These are phyloP conservation scores for Mallateleia sp. DNA, from an alignment of 2,888 invertebrate genomes.

Conservation along the genomic window DNA sequence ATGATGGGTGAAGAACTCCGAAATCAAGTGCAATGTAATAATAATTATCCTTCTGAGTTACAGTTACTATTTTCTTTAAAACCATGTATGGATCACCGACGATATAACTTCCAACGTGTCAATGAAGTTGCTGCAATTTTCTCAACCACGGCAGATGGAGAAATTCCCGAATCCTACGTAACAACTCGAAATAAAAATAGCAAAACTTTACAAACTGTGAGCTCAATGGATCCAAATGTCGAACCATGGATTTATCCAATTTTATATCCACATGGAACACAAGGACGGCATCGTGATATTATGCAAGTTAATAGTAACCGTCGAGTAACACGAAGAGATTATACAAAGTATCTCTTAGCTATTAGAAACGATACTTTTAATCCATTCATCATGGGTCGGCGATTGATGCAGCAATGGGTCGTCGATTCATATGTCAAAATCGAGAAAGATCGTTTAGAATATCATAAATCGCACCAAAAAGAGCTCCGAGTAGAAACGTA, in stretches of 20 bases:
- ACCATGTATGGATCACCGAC: conserved; percentile 64
- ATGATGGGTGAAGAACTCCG: conserved; percentile 76
- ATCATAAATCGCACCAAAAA: conserved; percentile 16
- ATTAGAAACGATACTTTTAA: conserved; percentile 35
- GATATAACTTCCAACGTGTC: conserved; percentile 73
- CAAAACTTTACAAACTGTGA: conserved; percentile 50
- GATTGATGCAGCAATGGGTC: neutral
- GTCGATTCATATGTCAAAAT: conserved; percentile 40
- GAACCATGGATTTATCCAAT: conserved; percentile 70
- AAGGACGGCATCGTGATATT: conserved; percentile 54
- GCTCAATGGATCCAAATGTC: conserved; percentile 39
- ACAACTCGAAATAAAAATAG: conserved; percentile 58
- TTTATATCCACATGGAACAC: conserved; percentile 69
- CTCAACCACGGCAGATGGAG: conserved; percentile 75
- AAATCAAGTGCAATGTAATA: conserved; percentile 17
- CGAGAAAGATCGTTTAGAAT: conserved; percentile 44
- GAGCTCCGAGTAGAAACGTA: conserved; percentile 3
- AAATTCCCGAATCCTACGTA: conserved; percentile 75
- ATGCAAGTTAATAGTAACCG: conserved; percentile 7
- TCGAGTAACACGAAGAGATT: conserved; percentile 29
- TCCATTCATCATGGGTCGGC: conserved; percentile 8
- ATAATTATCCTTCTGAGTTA: conserved; percentile 47
- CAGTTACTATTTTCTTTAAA: conserved; percentile 43
- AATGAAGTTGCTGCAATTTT: conserved; percentile 77
- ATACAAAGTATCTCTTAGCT: conserved; percentile 15